phyloP scores from a whole-genome alignment of 2,797 vertebrate species.

The Cichlasoma orientale region DNA sequence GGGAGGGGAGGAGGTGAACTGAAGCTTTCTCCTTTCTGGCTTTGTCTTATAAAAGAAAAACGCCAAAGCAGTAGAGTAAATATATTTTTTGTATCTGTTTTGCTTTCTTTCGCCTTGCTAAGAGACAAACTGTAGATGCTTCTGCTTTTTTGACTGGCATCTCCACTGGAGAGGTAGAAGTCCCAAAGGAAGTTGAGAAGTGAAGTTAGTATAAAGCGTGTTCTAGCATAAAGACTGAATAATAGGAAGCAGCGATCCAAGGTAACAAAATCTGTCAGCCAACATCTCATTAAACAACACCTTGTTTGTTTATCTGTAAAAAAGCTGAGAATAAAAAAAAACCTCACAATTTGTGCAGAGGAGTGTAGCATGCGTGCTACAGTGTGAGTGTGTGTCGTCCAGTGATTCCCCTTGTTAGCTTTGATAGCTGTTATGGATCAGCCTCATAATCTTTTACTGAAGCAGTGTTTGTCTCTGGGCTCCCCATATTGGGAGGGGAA shows the following conservation, averaged over 20 bases:
- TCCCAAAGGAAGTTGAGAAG: not conserved
- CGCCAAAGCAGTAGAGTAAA: not conserved
- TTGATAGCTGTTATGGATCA: slow-evolving; percentile 66
- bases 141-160: slow-evolving; percentile 10
- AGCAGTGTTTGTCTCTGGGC: slow-evolving; percentile 29
- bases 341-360: not conserved
- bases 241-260: not conserved
- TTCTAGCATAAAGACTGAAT: not conserved
- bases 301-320: not conserved
- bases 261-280: not conserved
- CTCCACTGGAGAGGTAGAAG: not conserved
- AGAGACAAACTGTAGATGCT: not conserved
- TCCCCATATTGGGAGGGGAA: slow-evolving; percentile 40
- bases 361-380: not conserved
- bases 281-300: not conserved
- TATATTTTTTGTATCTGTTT: not conserved
- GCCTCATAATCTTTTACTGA: slow-evolving; percentile 72
- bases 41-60: slow-evolving; percentile 18
- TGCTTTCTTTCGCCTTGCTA: not conserved
- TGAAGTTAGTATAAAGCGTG: slow-evolving; percentile 1
- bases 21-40: not conserved
- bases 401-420: slow-evolving; percentile 55
- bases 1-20: not conserved
- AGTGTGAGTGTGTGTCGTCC: slow-evolving; percentile 15
- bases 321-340: not conserved